Conservation (phyloP, 2,113 vertebrate genomes). For the Oreochromis niloticus region DNA sequence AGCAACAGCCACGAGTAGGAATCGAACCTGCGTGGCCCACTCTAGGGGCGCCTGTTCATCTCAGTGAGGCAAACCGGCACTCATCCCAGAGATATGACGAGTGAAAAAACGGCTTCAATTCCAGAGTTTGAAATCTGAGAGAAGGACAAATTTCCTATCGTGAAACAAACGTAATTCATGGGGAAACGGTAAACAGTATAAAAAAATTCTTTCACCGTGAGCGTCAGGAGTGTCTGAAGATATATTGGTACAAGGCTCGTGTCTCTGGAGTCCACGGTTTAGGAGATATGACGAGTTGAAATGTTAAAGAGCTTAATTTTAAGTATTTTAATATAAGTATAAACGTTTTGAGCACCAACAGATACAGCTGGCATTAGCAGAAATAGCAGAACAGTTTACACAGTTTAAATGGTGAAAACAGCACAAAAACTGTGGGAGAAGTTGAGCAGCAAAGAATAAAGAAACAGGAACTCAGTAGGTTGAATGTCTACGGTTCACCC, state of each 20-base stretch:
- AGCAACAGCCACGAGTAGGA: not conserved
- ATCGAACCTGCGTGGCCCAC: rapidly evolving
- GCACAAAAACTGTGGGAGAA: rapidly evolving
- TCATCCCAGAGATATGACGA: not conserved
- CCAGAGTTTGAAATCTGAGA: not conserved
- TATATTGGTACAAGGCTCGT: not conserved
- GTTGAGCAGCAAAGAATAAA: not conserved
- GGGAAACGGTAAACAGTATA: not conserved
- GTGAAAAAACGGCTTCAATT: rapidly evolving
- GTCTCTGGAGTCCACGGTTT: not conserved
- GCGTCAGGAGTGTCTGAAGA: not conserved
- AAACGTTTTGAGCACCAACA: not conserved
- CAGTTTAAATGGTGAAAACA: not conserved
- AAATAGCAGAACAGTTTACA: not conserved
- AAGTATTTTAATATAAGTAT: not conserved
- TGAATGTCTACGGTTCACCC: not conserved
- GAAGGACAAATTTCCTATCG: not conserved
- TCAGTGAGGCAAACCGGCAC: not conserved
- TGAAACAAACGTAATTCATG: not conserved
- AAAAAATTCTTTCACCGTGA: not conserved
- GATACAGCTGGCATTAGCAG: not conserved
- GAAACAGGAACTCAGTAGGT: not conserved
- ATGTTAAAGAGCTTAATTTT: not conserved
- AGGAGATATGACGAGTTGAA: not conserved
- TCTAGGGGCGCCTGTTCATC: not conserved